Base-by-base conservation (phyloP, 2,113 vertebrate species). In the Rhineura floridana region DNA sequence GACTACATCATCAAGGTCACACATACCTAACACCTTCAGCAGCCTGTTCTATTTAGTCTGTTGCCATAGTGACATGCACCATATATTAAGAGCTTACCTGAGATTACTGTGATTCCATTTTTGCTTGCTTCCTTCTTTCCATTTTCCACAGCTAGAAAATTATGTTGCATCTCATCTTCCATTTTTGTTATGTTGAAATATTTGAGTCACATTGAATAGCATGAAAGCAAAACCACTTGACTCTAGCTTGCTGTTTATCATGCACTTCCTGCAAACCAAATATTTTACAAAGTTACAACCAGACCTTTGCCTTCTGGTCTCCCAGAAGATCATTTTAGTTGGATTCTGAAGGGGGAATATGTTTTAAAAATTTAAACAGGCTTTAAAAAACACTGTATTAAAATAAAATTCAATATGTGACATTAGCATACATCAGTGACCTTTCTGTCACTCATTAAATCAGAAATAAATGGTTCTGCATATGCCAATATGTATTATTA, bases 351-450 rank as follows among this genome's bases (percentile, higher is more conserved):
- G 8, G 33, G 3, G 4, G 55, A 6, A 67, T 48, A 75, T 48
- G 6, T 25, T 85, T 90, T n/a, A 77, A 46, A 62, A 28, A 55
- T 73, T 11, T 65, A 55, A 72, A 33, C 19, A 80, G 25, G 33
- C 59, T 76, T 25, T n/a, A 39, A 19, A 28, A 84, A 46, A 17
- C 76, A 77, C 23, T 72, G 19, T 36, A 62, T 44, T 85, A 84
- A 92, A 93, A 94, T 55, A 90, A 75, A 87, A 55, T 88, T 17
- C 12, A 75, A 52, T 77, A 59, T 73, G 89, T 1, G 0, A 70
- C 50, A 44, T 79, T 36, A 46, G 6, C 30, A 39, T 52, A n/a
- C n/a, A 81, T 3, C 19, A 63, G n/a, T 48, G 86, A 48, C 36
- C n/a, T 69, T 92, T n/a, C 9, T 67, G 79, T 3, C 72, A 69